Conservation (phyloP, 92 coral and sea anemone species). For the Bergia puertoricense region DNA sequence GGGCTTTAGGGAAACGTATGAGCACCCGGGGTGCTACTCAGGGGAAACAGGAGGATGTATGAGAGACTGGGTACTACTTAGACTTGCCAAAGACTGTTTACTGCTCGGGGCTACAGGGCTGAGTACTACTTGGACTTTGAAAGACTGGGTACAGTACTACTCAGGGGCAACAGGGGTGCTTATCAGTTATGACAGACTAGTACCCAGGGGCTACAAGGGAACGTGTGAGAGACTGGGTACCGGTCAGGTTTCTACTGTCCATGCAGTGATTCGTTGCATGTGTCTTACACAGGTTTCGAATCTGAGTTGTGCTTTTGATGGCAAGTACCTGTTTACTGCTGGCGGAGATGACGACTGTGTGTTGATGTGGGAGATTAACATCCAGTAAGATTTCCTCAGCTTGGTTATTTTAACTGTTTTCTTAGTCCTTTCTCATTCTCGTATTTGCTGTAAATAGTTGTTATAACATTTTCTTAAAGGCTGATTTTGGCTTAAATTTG, state of each 20-base stretch:
- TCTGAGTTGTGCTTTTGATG: conserved; percentile 77
- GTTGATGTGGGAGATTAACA: conserved; percentile 87
- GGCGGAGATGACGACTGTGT: conserved; percentile 88
- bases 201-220: no score
- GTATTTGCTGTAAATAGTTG: not conserved
- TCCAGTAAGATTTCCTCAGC: conserved; percentile 69
- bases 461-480: no score
- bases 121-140: not conserved
- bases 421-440: not conserved
- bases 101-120: conserved; percentile 64
- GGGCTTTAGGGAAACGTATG: no score
- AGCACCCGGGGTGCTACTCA: no score
- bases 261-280: not conserved
- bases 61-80: no score
- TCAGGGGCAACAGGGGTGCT: not conserved
- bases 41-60: not conserved
- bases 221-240: no score
- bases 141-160: not conserved
- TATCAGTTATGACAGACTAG: no score
- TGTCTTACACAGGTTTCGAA: conserved; percentile 71
- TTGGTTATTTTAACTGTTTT: not conserved
- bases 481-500: no score
- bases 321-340: conserved; percentile 90
- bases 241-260: no score
- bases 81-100: no score